Evolutionary conservation across 2,888 invertebrate genomes (phyloP).

Genomic region (Ctenicera cuprea): DNA sequence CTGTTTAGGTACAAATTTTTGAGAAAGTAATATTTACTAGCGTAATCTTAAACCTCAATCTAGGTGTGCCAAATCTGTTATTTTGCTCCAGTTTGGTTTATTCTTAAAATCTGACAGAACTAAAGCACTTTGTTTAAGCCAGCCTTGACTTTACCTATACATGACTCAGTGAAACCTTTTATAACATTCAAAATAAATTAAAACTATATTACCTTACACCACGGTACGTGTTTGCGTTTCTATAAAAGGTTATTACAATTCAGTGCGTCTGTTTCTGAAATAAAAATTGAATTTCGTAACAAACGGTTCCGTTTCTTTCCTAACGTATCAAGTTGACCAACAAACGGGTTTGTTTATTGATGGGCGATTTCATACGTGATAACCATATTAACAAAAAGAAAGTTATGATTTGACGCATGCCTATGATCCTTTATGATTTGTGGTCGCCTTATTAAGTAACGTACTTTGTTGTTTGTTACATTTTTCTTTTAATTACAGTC

Average conservation of each 20-base stretch:
- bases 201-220: background rate
- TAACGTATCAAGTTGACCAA: slow-evolving; percentile 24
- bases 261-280: background rate
- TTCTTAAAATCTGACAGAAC: background rate
- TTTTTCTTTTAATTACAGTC: background rate
- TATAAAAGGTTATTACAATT: slow-evolving; percentile 27
- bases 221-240: background rate
- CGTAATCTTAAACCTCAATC: too few relatives aligned
- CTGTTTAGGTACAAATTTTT: too few relatives aligned
- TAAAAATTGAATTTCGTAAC: slow-evolving; percentile 28
- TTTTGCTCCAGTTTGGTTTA: background rate
- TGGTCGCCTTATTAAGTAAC: slow-evolving; percentile 4
- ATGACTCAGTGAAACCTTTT: background rate
- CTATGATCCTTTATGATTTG: slow-evolving; percentile 23
- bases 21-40: too few relatives aligned
- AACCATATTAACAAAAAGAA: slow-evolving; percentile 39
- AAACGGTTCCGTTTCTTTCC: slow-evolving; percentile 23
- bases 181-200: background rate
- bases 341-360: slow-evolving; percentile 26
- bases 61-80: background rate
- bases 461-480: background rate
- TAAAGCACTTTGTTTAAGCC: background rate
- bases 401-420: slow-evolving; percentile 34
- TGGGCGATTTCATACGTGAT: slow-evolving; percentile 30
- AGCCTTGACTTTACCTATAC: slow-evolving; percentile 6